A percentile compares a stretch with the other conserved stretches of the same genome.
These are phyloP conservation scores for Chionodraco myersi DNA, from an alignment of 2,113 vertebrate genomes.

Conservation along the genomic window DNA sequence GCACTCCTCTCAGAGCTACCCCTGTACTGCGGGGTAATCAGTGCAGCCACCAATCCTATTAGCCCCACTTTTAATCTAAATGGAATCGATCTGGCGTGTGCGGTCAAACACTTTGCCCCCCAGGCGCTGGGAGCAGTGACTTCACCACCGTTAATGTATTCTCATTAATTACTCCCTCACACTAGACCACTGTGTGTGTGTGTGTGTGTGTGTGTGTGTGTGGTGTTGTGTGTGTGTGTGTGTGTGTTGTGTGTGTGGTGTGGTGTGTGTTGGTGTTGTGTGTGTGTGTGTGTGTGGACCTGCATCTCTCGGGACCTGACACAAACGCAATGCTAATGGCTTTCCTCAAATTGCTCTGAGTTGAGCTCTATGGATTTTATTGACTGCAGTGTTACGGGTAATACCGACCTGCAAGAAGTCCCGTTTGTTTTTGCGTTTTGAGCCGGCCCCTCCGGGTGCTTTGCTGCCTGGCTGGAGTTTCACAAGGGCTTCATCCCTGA, in stretches of 20 bases:
- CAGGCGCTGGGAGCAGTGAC: conserved; percentile 4
- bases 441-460: not conserved
- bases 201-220: too few relatives aligned
- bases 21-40: not conserved
- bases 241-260: too few relatives aligned
- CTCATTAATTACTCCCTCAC: conserved; percentile 13
- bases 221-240: too few relatives aligned
- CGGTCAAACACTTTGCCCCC: conserved; percentile 5
- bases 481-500: not conserved
- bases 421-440: not conserved
- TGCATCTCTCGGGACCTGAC: conserved; percentile 1
- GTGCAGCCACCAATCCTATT: not conserved
- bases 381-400: not conserved
- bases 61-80: conserved; percentile 11
- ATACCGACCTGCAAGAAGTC: not conserved
- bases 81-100: not conserved
- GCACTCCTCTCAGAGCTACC: not conserved
- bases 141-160: not conserved
- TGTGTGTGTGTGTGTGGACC: too few relatives aligned
- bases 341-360: not conserved
- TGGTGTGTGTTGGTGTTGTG: too few relatives aligned
- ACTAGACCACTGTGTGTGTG: too few relatives aligned
- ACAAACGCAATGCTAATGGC: not conserved
- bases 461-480: not conserved
- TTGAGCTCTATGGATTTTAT: not conserved